phyloP scores from a whole-genome alignment of 2,888 invertebrate species.

The Morinoia aosen region DNA sequence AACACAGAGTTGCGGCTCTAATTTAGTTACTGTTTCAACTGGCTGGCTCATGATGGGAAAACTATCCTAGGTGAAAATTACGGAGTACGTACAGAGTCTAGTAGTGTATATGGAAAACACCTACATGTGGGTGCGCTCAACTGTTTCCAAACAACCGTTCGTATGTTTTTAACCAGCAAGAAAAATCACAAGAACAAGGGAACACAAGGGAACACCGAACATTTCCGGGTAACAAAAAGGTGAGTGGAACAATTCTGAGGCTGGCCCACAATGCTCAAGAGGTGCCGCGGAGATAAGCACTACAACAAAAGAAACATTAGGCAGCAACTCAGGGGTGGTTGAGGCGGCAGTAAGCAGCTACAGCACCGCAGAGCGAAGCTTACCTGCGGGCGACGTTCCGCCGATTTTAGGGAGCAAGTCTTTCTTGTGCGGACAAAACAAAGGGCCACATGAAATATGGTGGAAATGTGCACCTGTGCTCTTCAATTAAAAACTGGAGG shows the following conservation, averaged over 20 bases:
- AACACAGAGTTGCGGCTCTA: background rate
- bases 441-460: slow-evolving; percentile 13
- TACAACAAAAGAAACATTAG: background rate
- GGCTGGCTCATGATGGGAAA: background rate
- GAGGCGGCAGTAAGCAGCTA: background rate
- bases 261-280: background rate
- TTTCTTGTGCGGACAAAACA: slow-evolving; percentile 18
- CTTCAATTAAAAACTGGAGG: background rate
- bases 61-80: background rate
- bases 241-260: background rate
- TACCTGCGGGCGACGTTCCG: slow-evolving; percentile 8
- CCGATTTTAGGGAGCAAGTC: slow-evolving; percentile 22
- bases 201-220: background rate
- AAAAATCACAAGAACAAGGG: background rate
- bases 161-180: background rate
- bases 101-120: background rate
- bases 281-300: background rate
- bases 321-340: background rate
- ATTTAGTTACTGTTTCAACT: background rate
- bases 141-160: background rate
- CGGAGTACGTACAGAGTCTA: background rate
- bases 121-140: background rate
- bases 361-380: background rate
- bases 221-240: background rate
- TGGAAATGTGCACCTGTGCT: background rate